Base-by-base conservation (phyloP, 2,888 invertebrate genomes). In the Tipula confusa region DNA sequence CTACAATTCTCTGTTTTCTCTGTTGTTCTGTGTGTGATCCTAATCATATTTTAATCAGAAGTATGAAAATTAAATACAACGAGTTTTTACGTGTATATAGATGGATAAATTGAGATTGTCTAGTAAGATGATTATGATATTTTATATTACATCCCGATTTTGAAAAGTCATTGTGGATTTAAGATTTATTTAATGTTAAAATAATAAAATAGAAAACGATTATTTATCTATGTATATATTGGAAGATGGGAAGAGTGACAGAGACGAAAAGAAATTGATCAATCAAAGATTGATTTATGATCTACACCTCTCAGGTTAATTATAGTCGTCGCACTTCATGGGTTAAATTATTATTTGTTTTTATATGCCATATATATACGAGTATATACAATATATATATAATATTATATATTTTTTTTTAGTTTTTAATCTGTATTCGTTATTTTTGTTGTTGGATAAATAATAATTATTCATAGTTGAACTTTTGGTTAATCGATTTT, bases 271-370 rank as follows among this genome's bases (percentile, higher is more conserved):
- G 15, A 80, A 79, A 79, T 80, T 80, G 29, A 80, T 80, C 80
- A 80, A 80, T 80, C 80, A 80, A 79, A 79, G 24, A 29, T 80
- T 80, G 80, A 80, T 80, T 80, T 80, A 80, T 80, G 80, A 29
- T 80, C 29, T 80, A 29, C 80, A 80, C 80, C 80, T 80, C 15
- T 29, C 31, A 29, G 80, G 80, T 80, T 80, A 80, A 80, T 80
- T 80, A 80, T 80, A 80, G 80, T 80, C 31, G 29, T 80, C 80
- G 80, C 80, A 80, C 80, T 15, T 80, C 80, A 80, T 80, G 29
- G 80, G 80, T 80, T 80, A 80, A 80, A 29, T 80, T 80, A 31
- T 80, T 80, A 80, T 80, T 80, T 80, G 80, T 80, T 80, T 80
- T 80, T 64, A 64, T 64, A n/a, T 24, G 15, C 43, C 43, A 43